Evolutionary conservation across 1,140 invertebrate genomes (phyloP), one percentile per base, ranked within the genome.

Genomic region (Dufourea novaeangliae): DNA sequence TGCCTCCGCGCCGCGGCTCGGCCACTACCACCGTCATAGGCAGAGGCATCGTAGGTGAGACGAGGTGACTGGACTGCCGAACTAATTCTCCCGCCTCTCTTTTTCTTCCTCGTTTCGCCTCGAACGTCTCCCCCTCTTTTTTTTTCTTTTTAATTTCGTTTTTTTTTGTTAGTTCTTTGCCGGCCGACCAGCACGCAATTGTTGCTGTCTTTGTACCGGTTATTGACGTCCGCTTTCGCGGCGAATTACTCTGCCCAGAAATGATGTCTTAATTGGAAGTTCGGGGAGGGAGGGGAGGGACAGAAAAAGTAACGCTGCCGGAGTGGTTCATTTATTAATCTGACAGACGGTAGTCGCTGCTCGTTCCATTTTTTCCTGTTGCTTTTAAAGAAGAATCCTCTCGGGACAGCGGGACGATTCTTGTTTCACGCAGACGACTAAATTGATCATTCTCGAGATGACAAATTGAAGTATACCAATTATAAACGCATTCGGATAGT

Each of bases 191-290:
- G 11, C 67, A 62, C 56, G 67, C 44, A 70, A 77, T 77, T 62
- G 57, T 70, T 54, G 41, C 56, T 52, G 41, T 69, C 74, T 70
- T 34, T 71, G 29, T 63, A 76, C 73, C 56, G 75, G 67, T 77
- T 77, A 77, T 70, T n/a, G 56, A 62, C 74, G 56, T 77, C 57
- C 56, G 57, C 22, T 54, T 77, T 77, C 67, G 56, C 56, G 27
- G 25, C n/a, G 59, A 63, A 63, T 77, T 63, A 71, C 44, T 62
- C 57, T 11, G n/a, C 11, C n/a, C 34, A 37, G 34, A 63, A 52
- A 41, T 71, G 46, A 77, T 54, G 68, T 71, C 57, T 56, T 56
- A 77, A 77, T 71, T 37, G 75, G 57, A 37, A 25, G 20, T 12
- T 39, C 2, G 41, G 41, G 1, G 20, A 25, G 22, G 7, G 10